Percentiles rank a stretch among this genome's conserved stretches.
Evolutionary conservation across 2,888 invertebrate genomes (phyloP).

Genomic region (Oxystoma pomonae): DNA sequence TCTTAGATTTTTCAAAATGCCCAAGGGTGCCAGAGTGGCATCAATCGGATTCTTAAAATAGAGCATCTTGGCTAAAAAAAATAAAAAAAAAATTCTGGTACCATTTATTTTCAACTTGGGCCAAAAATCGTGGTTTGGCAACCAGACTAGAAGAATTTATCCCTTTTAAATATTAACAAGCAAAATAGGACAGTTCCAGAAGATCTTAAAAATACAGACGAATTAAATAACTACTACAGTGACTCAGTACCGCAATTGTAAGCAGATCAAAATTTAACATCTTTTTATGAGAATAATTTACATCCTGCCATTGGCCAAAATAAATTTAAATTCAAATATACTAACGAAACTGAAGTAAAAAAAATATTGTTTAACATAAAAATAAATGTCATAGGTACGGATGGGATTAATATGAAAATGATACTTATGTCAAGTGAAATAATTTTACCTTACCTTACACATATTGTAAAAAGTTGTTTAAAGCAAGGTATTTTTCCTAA

Average conservation of each 20-base stretch:
- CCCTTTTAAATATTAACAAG: neutral
- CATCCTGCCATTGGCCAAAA: neutral
- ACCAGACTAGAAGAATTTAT: neutral
- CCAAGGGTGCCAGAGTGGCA: too few relatives aligned
- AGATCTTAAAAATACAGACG: neutral
- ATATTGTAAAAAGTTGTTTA: slow-evolving; percentile 6
- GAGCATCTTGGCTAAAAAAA: too few relatives aligned
- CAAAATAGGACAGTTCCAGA: neutral
- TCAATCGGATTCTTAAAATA: too few relatives aligned
- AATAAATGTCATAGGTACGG: neutral
- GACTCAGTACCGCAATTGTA: neutral
- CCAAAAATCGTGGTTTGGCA: too few relatives aligned
- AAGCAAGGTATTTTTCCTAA: neutral
- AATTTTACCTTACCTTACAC: neutral
- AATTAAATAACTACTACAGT: neutral
- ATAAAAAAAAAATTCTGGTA: too few relatives aligned
- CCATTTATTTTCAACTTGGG: too few relatives aligned
- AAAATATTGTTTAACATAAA: neutral
- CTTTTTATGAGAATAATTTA: neutral
- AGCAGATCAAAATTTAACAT: neutral
- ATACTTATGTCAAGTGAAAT: neutral
- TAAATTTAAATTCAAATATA: neutral
- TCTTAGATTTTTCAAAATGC: too few relatives aligned
- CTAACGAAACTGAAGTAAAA: neutral
- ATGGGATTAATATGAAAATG: slow-evolving; percentile 3